Evolutionary conservation across 2,888 invertebrate species (phyloP).

Genomic region (Brenthis ino): DNA sequence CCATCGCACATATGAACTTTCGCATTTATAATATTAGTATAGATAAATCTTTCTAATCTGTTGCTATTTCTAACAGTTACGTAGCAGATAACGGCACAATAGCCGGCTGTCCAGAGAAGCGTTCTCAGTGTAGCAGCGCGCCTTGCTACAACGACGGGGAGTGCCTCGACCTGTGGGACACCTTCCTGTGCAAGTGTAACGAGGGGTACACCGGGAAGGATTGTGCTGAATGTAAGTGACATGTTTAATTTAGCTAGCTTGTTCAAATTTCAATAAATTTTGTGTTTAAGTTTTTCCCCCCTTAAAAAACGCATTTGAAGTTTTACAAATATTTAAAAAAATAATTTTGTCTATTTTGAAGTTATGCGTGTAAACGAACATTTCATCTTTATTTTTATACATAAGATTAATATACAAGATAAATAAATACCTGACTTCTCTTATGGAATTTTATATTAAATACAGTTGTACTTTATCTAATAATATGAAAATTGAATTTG

Average conservation of each 20-base stretch:
- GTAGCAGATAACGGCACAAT: slow-evolving; percentile 95
- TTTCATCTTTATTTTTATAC: too few species aligned
- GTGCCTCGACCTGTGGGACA: slow-evolving; percentile 94
- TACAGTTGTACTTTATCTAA: too few species aligned
- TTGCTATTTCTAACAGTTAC: slow-evolving; percentile 72
- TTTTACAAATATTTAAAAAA: too few species aligned
- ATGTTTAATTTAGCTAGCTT: slow-evolving; percentile 30
- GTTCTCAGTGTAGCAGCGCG: slow-evolving; percentile 89
- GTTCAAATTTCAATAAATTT: too few species aligned
- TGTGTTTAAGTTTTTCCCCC: too few species aligned
- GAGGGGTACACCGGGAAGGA: slow-evolving; percentile 95
- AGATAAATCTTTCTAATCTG: not conserved
- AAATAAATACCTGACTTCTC: not conserved
- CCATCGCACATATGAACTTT: too few species aligned
- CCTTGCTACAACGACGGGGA: slow-evolving; percentile 95
- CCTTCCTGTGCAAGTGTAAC: slow-evolving; percentile 92
- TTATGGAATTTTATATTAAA: not conserved
- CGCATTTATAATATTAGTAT: too few species aligned
- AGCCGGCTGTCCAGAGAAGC: slow-evolving; percentile 93
- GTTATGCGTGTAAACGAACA: too few species aligned
- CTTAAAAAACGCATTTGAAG: too few species aligned
- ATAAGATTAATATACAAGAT: too few species aligned
- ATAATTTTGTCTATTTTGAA: too few species aligned
- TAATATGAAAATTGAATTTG: too few species aligned
- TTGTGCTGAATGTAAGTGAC: slow-evolving; percentile 87